Evolutionary conservation across 1,140 invertebrate genomes (phyloP).

Genomic region (Samia ricini): DNA sequence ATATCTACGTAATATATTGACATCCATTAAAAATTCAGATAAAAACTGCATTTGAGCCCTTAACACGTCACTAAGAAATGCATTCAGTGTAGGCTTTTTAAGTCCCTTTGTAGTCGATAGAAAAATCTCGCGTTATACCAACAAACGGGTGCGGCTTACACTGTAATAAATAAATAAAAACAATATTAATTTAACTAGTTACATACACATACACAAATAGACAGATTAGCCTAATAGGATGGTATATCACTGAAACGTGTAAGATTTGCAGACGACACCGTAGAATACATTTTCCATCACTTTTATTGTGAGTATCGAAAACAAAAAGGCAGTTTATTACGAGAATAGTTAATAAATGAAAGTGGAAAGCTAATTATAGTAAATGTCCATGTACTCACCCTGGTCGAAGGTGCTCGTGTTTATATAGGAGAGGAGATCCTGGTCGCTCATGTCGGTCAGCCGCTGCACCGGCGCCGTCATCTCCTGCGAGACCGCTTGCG

Average conservation of each 20-base stretch:
- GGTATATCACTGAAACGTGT: too few relatives aligned
- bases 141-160: conserved; percentile 37
- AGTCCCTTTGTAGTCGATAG: neutral
- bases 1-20: conserved; percentile 35
- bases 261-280: neutral
- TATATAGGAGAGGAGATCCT: conserved; percentile 90
- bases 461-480: conserved; percentile 81
- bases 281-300: conserved; percentile 6
- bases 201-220: conserved; percentile 4
- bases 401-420: conserved; percentile 92
- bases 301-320: neutral
- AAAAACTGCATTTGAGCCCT: conserved; percentile 70
- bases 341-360: conserved; percentile 57
- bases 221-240: neutral
- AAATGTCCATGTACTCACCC: conserved; percentile 77
- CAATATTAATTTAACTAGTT: conserved; percentile 32
- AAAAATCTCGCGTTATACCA: conserved; percentile 4
- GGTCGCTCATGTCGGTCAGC: conserved; percentile 89
- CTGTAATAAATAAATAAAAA: conserved; percentile 61
- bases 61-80: conserved; percentile 58
- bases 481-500: conserved; percentile 80
- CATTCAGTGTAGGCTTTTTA: conserved; percentile 28
- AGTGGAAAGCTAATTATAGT: conserved; percentile 17
- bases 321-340: conserved; percentile 39
- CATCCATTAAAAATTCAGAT: conserved; percentile 71